Evolutionary conservation across 2,797 vertebrate genomes (phyloP).

Genomic region (Micropoecilia bifurca): DNA sequence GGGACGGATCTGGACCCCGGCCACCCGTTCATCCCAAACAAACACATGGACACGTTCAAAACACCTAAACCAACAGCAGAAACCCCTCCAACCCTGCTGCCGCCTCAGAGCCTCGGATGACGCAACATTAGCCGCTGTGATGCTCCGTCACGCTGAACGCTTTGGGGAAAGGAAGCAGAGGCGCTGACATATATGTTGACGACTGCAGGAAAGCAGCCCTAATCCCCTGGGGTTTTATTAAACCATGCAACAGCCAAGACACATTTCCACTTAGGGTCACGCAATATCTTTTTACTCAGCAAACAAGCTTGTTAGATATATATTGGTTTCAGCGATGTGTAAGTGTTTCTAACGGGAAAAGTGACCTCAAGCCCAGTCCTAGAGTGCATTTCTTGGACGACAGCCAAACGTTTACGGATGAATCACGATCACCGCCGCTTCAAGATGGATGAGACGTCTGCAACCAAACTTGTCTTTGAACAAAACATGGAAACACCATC

Average conservation of each 20-base stretch:
- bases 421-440: background rate
- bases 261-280: slow-evolving; percentile 20
- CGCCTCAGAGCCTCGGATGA: slow-evolving; percentile 29
- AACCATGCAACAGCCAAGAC: background rate
- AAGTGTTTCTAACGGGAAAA: background rate
- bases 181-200: slow-evolving; percentile 20
- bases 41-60: slow-evolving; percentile 20
- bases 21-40: slow-evolving; percentile 11
- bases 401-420: background rate
- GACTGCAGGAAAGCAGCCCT: slow-evolving; percentile 35
- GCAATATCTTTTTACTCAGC: slow-evolving; percentile 10
- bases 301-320: slow-evolving; percentile 11
- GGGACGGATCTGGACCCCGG: slow-evolving; percentile 28
- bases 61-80: slow-evolving; percentile 37
- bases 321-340: background rate
- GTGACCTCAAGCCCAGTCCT: background rate
- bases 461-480: background rate
- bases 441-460: background rate
- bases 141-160: slow-evolving; percentile 29
- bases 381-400: background rate
- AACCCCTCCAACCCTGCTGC: slow-evolving; percentile 2
- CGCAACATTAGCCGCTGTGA: slow-evolving; percentile 33
- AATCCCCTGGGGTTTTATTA: slow-evolving; percentile 22
- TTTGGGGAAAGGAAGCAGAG: slow-evolving; percentile 5
- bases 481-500: background rate